A percentile compares a stretch with the other conserved stretches of the same genome.
Evolutionary conservation across 2,888 invertebrate species (phyloP).

Genomic region (Ectobius pallidus): DNA sequence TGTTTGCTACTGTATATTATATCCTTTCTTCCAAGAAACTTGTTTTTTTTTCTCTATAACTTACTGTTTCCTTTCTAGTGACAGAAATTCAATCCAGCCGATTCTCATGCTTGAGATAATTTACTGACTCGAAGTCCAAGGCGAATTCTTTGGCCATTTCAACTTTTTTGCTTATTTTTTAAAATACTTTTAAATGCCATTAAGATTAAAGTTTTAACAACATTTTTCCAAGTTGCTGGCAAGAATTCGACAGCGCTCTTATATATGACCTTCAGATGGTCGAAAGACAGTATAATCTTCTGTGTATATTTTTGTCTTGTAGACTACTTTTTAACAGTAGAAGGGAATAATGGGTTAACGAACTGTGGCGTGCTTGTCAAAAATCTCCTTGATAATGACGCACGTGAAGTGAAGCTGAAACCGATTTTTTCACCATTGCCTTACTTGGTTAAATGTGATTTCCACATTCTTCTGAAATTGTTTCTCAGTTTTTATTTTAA

Average conservation of each 20-base stretch:
- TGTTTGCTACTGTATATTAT: no score
- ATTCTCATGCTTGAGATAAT: no score
- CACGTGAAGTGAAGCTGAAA: not conserved
- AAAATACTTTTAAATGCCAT: not conserved
- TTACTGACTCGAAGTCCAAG: not conserved
- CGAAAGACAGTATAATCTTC: no score
- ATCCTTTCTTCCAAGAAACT: no score
- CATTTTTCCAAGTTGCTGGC: not conserved
- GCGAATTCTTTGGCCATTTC: not conserved
- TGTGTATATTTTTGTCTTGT: not conserved
- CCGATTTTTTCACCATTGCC: not conserved
- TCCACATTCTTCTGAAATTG: constrained; percentile 21
- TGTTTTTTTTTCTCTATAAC: no score
- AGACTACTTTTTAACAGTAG: not conserved
- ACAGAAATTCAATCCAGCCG: no score
- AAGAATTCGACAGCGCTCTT: not conserved
- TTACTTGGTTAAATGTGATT: constrained; percentile 17
- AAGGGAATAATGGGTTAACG: not conserved
- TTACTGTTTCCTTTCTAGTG: no score
- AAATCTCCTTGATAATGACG: not conserved
- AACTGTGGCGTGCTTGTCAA: constrained; percentile 22
- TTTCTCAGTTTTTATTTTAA: constrained; percentile 19
- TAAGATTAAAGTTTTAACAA: not conserved
- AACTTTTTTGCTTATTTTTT: not conserved
- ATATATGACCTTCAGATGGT: not conserved